Evolutionary conservation across 2,888 invertebrate genomes (phyloP), one percentile per base, ranked within the genome.

Genomic region (Spodoptera picta): DNA sequence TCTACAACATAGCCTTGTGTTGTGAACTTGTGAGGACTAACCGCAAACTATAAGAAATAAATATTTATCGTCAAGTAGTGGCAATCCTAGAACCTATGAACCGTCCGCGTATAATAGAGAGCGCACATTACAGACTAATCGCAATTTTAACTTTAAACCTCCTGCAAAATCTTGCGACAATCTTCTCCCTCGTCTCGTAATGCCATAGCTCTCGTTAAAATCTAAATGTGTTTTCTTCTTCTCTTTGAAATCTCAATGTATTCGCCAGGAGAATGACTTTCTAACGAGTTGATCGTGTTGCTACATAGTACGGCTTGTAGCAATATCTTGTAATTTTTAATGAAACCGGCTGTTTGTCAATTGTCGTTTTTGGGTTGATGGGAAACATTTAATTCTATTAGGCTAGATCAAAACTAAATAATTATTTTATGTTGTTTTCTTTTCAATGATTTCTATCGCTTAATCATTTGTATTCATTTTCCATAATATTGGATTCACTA

Each of bases 251-350:
- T 75, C 71, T 72, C 64, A 57, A 53, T 73, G 70, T 74, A 44
- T 60, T 60, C 60, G 72, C 62, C 56, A 65, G 51, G 42, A 61
- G 58, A 65, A 58, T 47, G 54, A 60, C 42, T 60, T 58, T 19
- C 46, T 53, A 42, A 61, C 60, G 55, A 65, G 51, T 60, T 57
- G 43, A 42, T 48, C 46, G 24, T 52, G 45, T 62, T 58, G 42
- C 46, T 59, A 54, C 47, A 41, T 73, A 76, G 49, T 58, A 56
- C 61, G 19, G 76, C 74, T 74, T 74, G 36, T 76, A 74, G 73
- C 19, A 5, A 54, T 57, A 46, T 42, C n/a, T 62, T 65, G 57
- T 64, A 45, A 48, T 47, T 49, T 31, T 65, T 72, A 53, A 61
- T 19, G 45, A 44, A 42, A 46, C 45, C 50, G 54, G 23, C 61